Conservation (phyloP, 2,797 vertebrate species). For the Prunella strophiata region DNA sequence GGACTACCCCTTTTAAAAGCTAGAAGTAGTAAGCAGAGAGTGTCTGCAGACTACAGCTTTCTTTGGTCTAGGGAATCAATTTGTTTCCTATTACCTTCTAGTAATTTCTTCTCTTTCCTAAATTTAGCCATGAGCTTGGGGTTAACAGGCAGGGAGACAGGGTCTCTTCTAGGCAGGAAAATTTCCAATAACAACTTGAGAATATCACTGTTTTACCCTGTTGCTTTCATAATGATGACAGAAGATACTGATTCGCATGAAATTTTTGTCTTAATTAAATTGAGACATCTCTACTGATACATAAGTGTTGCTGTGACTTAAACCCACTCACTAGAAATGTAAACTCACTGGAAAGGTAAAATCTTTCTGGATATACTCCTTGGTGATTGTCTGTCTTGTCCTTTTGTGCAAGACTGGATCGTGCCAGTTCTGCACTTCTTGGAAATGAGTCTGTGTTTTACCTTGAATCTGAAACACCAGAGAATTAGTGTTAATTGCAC, state of each 20-base stretch:
- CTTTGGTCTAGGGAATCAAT: slow-evolving; percentile 40
- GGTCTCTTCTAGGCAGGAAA: neutral
- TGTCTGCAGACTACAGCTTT: neutral
- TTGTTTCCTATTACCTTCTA: slow-evolving; percentile 38
- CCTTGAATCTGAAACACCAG: neutral
- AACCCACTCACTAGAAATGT: neutral
- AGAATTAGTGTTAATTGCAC: neutral
- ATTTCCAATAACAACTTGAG: neutral
- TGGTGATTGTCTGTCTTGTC: neutral
- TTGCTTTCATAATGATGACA: neutral
- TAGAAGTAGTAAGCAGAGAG: neutral
- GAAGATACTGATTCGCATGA: neutral
- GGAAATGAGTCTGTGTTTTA: neutral
- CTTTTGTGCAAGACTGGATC: neutral
- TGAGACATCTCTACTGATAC: neutral
- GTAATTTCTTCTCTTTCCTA: slow-evolving; percentile 41
- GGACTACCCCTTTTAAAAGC: neutral
- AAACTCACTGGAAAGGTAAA: neutral
- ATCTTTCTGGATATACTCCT: neutral
- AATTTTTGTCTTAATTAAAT: neutral
- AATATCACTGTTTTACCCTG: neutral
- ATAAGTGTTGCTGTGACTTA: neutral
- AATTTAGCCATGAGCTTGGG: neutral
- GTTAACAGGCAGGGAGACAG: slow-evolving; percentile 15
- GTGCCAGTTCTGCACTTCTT: neutral